Base-by-base conservation (phyloP, 2,797 vertebrate species). In the Gallinago stenura region DNA sequence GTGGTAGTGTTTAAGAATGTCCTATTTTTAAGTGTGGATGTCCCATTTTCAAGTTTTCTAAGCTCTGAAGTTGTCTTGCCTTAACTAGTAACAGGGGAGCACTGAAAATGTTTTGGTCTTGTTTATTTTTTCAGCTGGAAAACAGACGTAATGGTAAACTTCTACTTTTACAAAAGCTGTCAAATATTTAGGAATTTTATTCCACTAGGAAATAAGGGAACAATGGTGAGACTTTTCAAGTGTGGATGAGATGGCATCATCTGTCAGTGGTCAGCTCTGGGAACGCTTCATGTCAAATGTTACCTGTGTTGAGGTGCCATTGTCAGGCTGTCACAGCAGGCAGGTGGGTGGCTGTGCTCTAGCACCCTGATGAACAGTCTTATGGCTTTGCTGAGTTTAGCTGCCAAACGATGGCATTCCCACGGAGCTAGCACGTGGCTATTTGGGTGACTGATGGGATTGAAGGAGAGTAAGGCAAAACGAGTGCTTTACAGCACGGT, bases 271-370 rank as follows among this genome's bases (percentile, higher is more conserved):
- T 24, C 53, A 53, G 68, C 46, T 57, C 50, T 58, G 76, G 31
- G 28, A 3, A 39, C 28, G 0, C 48, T 33, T 11, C 6, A 1
- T 20, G 5, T 3, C 33, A 20, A 5, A 0, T 15, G 39, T 39
- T 33, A 41, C 20, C 43, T 17, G 4, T 1, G 16, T 4, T 19
- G 58, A 11, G 54, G 37, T 39, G 72, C 22, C 90, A 51, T 30
- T 56, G 57, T 26, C 51, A 33, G 80, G 39, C 51, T 92, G 46
- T 24, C 45, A 21, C 1, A 3, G 26, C 62, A 45, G 78, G 58
- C 28, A 7, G 43, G 15, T 25, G 62, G 10, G 25, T 48, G 25
- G 50, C 81, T 61, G 0, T 26, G 73, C 45, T 83, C 16, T 16
- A 4, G 37, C 6, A 25, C 37, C 37, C 56, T 1, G 4, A 14